Evolutionary conservation across 2,113 vertebrate species (phyloP), one percentile per base, ranked within the genome.

Genomic region (Pogonocichla stellata): DNA sequence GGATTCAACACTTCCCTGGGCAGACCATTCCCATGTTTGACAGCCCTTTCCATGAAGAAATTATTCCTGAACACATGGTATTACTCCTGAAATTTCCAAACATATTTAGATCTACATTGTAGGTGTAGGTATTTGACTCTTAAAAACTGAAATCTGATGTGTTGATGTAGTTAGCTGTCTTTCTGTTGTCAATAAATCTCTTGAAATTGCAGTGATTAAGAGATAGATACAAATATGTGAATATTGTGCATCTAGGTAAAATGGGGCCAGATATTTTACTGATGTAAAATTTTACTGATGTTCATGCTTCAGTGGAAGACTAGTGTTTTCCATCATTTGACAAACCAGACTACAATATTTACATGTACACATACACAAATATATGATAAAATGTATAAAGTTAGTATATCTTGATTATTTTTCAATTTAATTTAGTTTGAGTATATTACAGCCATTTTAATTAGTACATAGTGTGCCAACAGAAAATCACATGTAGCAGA

Each of bases 381-480:
- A 38, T 54, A 93, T 82, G 34, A 65, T 80, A 83, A 94, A 88
- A 85, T 88, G 42, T 65, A 85, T 72, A 24, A 92, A 85, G 75
- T 90, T 90, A 69, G 62, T 85, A 19, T 90, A 23, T 82, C 38
- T 81, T 64, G 75, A 92, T 86, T 88, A 73, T 81, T 94, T 91
- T 85, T 93, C 31, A 64, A 61, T 10, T 4, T 94, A 75, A 95
- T 90, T 87, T 74, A 36, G 3, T 90, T 94, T 38, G 56, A 74
- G 29, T 89, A 24, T 78, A 65, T 81, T 96, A 48, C 53, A 90
- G 50, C 22, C 67, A 48, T 90, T 96, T 94, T 95, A 96, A 94
- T 96, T 96, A 85, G 66, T 72, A 64, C n/a, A 18, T 22, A 60
- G 28, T 80, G 36, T 92, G 81, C 92, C 87, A 94, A 75, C 42